A percentile compares a stretch with the other conserved stretches of the same genome.
Conservation (phyloP, 2,113 vertebrate genomes). For the Eleginops maclovinus region DNA sequence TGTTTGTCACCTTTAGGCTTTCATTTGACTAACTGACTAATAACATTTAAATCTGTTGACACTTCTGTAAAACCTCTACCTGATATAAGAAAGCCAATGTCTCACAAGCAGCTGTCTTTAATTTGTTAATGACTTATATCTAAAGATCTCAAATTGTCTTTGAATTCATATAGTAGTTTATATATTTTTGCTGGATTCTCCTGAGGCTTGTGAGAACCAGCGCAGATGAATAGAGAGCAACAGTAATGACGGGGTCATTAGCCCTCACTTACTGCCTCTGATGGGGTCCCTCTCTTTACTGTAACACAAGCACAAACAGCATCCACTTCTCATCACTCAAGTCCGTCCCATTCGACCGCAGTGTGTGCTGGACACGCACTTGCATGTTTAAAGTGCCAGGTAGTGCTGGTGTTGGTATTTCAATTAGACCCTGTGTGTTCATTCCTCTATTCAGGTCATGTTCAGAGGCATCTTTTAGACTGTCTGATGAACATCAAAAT, state of each 20-base stretch:
- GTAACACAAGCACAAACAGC: slow-evolving; percentile 46
- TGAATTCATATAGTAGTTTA: background rate
- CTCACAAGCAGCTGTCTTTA: background rate
- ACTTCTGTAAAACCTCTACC: background rate
- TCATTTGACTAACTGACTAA: background rate
- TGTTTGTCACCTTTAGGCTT: background rate
- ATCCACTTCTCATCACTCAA: slow-evolving; percentile 32
- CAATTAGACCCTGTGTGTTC: slow-evolving; percentile 72
- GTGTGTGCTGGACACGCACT: slow-evolving; percentile 31
- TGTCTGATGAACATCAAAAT: slow-evolving; percentile 63
- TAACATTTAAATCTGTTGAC: background rate
- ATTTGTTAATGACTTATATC: background rate
- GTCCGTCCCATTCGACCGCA: background rate
- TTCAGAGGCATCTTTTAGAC: slow-evolving; percentile 52
- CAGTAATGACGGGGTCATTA: slow-evolving; percentile 76
- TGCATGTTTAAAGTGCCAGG: slow-evolving; percentile 64
- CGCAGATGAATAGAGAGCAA: slow-evolving; percentile 59
- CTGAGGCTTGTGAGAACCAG: slow-evolving; percentile 58
- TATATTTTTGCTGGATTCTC: background rate
- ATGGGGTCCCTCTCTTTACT: slow-evolving; percentile 56
- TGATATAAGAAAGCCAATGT: background rate
- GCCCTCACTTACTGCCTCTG: slow-evolving; percentile 52
- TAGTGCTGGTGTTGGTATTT: slow-evolving; percentile 64
- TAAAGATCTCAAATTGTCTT: background rate
- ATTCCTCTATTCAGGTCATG: slow-evolving; percentile 38